Evolutionary conservation across 2,888 invertebrate genomes (phyloP).

Genomic region (Calliphora vomitoria): DNA sequence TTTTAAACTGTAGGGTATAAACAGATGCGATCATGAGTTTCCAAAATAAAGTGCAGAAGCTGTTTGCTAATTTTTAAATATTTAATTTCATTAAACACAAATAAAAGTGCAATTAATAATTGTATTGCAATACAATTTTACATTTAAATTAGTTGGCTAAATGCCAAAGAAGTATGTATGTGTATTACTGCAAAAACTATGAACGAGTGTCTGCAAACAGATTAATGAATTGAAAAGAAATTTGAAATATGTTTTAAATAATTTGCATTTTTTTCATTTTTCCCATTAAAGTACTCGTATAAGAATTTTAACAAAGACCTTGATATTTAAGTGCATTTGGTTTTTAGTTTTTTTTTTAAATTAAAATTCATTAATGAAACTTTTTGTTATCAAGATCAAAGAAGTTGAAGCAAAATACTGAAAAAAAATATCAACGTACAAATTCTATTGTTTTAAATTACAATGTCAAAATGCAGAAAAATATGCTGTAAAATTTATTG

Average conservation of each 20-base stretch:
- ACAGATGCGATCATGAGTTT: not conserved
- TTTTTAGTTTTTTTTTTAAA: slow-evolving; percentile 4
- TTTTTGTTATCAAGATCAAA: slow-evolving; percentile 16
- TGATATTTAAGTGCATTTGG: slow-evolving; percentile 17
- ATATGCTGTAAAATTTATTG: slow-evolving; percentile 37
- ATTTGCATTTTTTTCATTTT: slow-evolving; percentile 10
- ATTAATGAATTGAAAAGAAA: slow-evolving; percentile 34
- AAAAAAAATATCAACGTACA: not conserved
- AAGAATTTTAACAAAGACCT: slow-evolving; percentile 35
- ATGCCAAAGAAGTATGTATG: slow-evolving; percentile 29
- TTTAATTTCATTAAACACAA: not conserved
- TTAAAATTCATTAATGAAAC: not conserved
- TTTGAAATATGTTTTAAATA: slow-evolving; percentile 14
- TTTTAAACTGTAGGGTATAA: too few species aligned
- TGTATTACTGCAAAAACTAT: not conserved
- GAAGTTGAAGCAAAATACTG: not conserved
- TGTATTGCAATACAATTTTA: not conserved
- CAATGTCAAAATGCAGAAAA: slow-evolving; percentile 36
- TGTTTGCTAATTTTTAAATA: not conserved
- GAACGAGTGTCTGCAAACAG: slow-evolving; percentile 4
- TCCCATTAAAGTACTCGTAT: not conserved
- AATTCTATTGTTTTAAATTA: slow-evolving; percentile 49
- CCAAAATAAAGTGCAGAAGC: not conserved
- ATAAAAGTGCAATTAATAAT: slow-evolving; percentile 19
- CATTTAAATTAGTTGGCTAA: slow-evolving; percentile 44